Evolutionary conservation across 2,888 invertebrate species (phyloP).

Genomic region (Rutpela maculata): DNA sequence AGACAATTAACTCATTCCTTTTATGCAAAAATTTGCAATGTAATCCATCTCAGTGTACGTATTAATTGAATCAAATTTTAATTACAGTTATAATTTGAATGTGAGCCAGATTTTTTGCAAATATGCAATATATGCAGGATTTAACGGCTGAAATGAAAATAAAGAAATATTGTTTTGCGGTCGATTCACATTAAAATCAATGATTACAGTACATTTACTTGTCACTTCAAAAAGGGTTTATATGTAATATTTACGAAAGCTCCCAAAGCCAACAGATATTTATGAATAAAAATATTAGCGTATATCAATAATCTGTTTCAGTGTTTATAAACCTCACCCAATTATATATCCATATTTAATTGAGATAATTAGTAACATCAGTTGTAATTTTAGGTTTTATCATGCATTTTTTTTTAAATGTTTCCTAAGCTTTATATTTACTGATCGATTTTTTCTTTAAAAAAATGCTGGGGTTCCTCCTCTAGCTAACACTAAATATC

Average conservation of each 20-base stretch:
- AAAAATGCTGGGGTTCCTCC: no score
- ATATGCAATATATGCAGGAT: background rate
- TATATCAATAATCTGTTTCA: no score
- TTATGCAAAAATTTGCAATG: background rate
- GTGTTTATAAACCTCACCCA: no score
- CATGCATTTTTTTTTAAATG: no score
- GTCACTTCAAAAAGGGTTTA: background rate
- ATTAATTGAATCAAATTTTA: background rate
- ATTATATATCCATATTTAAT: no score
- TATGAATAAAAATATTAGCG: no score
- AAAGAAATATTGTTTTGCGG: background rate
- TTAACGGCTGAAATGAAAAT: background rate
- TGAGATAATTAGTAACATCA: no score
- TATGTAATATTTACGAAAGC: background rate
- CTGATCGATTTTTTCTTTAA: no score
- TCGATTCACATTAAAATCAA: background rate
- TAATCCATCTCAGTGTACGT: background rate
- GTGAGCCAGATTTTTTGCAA: background rate
- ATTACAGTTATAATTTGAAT: background rate
- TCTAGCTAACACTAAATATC: no score
- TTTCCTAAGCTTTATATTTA: no score
- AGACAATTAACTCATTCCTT: background rate
- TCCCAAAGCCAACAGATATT: no score
- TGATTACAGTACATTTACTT: background rate
- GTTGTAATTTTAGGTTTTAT: no score